A percentile compares a stretch with the other conserved stretches of the same genome.
phyloP scores from a whole-genome alignment of 1,140 invertebrate genomes.

The Heliothis virescens region DNA sequence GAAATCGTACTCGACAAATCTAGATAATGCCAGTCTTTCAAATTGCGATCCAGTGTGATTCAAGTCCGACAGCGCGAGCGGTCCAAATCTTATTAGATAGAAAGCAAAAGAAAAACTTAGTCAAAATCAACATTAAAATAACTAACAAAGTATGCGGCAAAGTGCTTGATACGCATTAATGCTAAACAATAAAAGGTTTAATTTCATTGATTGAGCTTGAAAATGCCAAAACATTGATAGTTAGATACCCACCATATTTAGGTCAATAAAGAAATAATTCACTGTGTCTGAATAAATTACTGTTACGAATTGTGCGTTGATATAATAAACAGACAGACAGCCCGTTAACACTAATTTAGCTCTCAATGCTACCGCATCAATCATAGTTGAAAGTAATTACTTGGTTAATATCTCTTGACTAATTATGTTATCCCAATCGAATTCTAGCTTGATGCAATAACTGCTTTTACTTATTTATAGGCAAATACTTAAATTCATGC shows the following conservation, averaged over 20 bases:
- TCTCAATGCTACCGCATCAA: conserved; percentile 23
- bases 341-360: conserved; percentile 32
- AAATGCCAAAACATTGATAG: not conserved
- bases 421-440: conserved; percentile 31
- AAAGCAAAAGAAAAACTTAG: too few species aligned
- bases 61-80: too few species aligned
- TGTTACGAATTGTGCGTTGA: conserved; percentile 22
- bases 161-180: not conserved
- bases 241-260: not conserved
- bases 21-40: too few species aligned
- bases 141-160: too few species aligned
- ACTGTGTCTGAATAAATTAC: conserved; percentile 26
- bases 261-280: conserved; percentile 24
- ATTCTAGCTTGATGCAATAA: conserved; percentile 11
- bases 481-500: not conserved
- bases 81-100: too few species aligned
- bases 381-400: conserved; percentile 38
- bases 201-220: not conserved
- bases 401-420: conserved; percentile 28
- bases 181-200: not conserved
- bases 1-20: too few species aligned
- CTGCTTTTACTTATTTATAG: not conserved
- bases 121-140: too few species aligned
- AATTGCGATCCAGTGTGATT: too few species aligned
- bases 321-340: conserved; percentile 7